Evolutionary conservation across 2,888 invertebrate species (phyloP), one percentile per base, ranked within the genome.

Genomic region (Lasioglossum oenotherae): DNA sequence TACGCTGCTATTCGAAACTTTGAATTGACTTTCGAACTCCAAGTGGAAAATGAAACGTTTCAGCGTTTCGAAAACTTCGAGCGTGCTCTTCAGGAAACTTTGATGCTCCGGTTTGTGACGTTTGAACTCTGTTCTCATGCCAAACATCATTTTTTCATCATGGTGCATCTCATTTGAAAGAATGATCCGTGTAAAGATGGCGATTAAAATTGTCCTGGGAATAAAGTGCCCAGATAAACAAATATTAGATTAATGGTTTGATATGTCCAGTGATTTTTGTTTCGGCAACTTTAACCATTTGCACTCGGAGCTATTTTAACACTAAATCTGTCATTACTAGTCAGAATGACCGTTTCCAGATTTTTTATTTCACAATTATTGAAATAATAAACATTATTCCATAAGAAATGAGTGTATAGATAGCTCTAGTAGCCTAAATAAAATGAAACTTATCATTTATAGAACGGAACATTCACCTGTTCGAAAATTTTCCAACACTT

Each of bases 31-130:
- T 84, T 69, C 73, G 80, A 84, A 84, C 69, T 85, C 41, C 38
- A 57, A 76, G 80, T 80, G 85, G 85, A 85, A 80, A 84, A 85
- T 84, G 84, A 85, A 85, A 83, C 75, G 84, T 83, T 84, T 64
- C 60, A 72, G 79, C 72, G 74, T 84, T 84, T 84, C 84, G 84
- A 64, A 53, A 79, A 69, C 79, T 84, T 35, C 23, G 60, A 38
- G 16, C 64, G 49, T 69, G 23, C 75, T 44, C 84, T 64, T 16
- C 49, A 74, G 46, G 41, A 78, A 84, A 72, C 35, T 83, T 84
- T 64, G 44, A 19, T 53, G n/a, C 8, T 31, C 2, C 16, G 8
- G 19, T 38, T 19, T 16, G 27, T 41, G n/a, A 6, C 67, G n/a
- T 73, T 81, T 4, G 46, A 23, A 46, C 53, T 4, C 27, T 16